Base-by-base conservation (phyloP, 2,113 vertebrate genomes). In the Suncus etruscus region DNA sequence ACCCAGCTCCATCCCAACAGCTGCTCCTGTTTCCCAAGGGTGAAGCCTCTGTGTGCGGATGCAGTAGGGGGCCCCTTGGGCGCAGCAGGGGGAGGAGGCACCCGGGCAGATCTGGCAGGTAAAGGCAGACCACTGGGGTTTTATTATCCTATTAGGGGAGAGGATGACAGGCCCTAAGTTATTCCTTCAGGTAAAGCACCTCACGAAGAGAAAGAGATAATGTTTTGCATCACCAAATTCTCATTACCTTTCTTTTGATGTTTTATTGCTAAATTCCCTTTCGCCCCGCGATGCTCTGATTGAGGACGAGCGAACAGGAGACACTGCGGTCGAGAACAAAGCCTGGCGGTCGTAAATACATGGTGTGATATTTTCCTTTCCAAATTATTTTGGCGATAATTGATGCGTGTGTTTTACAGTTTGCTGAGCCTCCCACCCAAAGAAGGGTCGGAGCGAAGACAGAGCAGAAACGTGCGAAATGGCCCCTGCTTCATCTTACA, bases 211-310 rank as follows among this genome's bases (percentile, higher is more conserved):
- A 83, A 86, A 25, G 77, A 94, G 50, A 91, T 29, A 48, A 84
- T 31, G 83, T 91, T 94, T 84, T 48, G 88, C 80, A 91, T 58
- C 89, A 70, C 11, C 89, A 39, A 95, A 72, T 83, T 92, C 84
- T 84, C 83, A 58, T 89, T 83, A 80, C 6, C 25, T 87, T 97
- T 93, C 73, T 63, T 82, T 89, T 75, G 86, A 85, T 94, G 74
- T 81, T 93, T 94, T 87, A 92, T 93, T 82, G 79, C 78, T 47
- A 66, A 31, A 47, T 47, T 85, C 29, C 75, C 80, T 72, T 86
- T 32, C 82, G 31, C 15, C 1, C 6, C 27, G 32, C 58, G 85
- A 47, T 82, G 15, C 32, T 86, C 74, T 89, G 83, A 93, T 89
- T 83, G 90, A 86, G 92, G 89, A 45, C 75, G 51, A 77, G 69